Conservation (phyloP, 2,888 invertebrate species). For the Coleophora flavipennella region DNA sequence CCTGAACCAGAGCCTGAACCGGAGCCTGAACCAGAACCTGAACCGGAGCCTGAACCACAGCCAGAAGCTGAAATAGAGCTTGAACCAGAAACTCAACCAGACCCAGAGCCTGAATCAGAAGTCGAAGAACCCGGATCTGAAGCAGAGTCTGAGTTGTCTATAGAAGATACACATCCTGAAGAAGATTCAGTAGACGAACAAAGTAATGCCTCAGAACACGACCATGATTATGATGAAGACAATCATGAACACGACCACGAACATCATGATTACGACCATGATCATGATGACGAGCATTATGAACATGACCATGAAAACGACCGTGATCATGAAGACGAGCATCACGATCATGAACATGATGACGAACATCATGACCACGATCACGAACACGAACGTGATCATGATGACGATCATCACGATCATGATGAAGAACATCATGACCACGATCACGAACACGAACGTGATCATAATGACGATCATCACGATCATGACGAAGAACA, state of each 20-base stretch:
- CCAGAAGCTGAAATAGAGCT: conserved; percentile 40
- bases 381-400: neutral
- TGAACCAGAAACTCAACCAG: conserved; percentile 40
- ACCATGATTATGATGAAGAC: conserved; percentile 3
- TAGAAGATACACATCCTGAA: conserved; percentile 10
- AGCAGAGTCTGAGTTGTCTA: conserved; percentile 31
- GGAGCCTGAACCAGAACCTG: conserved; percentile 37
- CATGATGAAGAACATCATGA: neutral
- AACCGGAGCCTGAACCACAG: conserved; percentile 36
- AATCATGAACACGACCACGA: conserved; percentile 1
- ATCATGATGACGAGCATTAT: too few relatives aligned
- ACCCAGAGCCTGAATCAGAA: conserved; percentile 28
- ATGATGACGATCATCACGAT: neutral
- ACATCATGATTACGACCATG: neutral
- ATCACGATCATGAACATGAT: conserved; percentile 11
- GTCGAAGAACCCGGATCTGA: conserved; percentile 16
- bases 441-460: neutral
- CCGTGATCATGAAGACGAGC: too few relatives aligned
- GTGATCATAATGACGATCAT: conserved; percentile 5
- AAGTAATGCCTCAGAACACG: conserved; percentile 8
- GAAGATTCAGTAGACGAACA: conserved; percentile 10
- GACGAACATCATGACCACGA: conserved; percentile 10
- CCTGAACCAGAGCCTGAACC: conserved; percentile 30
- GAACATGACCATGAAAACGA: too few relatives aligned
- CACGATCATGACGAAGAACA: conserved; percentile 7